These are phyloP conservation scores for Masnerella sp. DNA, from an alignment of 2,888 invertebrate species.

Conservation along the genomic window DNA sequence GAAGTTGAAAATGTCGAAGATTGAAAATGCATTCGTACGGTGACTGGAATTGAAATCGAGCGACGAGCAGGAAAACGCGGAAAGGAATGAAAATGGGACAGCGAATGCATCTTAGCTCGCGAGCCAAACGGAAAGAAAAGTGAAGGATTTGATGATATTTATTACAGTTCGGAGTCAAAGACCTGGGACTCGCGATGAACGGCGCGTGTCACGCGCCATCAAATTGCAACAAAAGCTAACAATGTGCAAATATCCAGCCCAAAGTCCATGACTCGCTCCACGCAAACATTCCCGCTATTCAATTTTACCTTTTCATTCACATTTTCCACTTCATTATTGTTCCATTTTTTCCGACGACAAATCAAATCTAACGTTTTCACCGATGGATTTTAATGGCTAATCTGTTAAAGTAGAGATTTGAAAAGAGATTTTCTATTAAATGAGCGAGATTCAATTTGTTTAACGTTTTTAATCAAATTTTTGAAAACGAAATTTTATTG, in stretches of 20 bases:
- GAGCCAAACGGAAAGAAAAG: slow-evolving; percentile 9
- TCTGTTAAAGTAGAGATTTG: too few relatives aligned
- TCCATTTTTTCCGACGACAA: too few relatives aligned
- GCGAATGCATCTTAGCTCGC: slow-evolving; percentile 38
- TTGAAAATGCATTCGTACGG: slow-evolving; percentile 57
- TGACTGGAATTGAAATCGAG: slow-evolving; percentile 60
- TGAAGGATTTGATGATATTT: slow-evolving; percentile 32
- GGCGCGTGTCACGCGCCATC: slow-evolving; percentile 3
- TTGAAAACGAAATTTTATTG: too few relatives aligned
- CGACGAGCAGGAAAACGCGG: slow-evolving; percentile 53
- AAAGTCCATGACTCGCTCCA: too few relatives aligned
- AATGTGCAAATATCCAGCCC: neutral
- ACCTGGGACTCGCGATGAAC: slow-evolving; percentile 8
- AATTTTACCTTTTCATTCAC: too few relatives aligned
- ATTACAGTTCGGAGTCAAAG: slow-evolving; percentile 34
- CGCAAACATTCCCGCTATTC: too few relatives aligned
- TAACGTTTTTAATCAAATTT: too few relatives aligned
- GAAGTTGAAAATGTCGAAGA: slow-evolving; percentile 60
- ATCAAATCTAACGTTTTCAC: too few relatives aligned
- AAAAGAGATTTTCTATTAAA: too few relatives aligned
- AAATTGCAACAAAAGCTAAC: slow-evolving; percentile 13
- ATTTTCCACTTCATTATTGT: too few relatives aligned
- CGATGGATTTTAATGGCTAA: too few relatives aligned
- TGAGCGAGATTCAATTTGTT: too few relatives aligned
- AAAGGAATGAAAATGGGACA: slow-evolving; percentile 51